Evolutionary conservation across 1,140 invertebrate genomes (phyloP).

Genomic region (Heliconius hermathena): DNA sequence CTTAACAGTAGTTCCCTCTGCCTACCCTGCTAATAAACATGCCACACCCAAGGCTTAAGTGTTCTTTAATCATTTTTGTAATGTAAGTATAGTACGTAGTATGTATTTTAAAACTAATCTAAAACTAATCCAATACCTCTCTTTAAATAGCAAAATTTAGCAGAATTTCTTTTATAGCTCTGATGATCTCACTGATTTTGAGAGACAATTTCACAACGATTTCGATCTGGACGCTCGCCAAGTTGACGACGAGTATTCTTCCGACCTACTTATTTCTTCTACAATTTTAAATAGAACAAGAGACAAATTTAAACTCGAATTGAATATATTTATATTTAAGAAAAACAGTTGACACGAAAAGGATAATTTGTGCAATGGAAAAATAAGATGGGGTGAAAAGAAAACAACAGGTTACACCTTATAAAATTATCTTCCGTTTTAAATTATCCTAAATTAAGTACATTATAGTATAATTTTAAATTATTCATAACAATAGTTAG

Average conservation of each 20-base stretch:
- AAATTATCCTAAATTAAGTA: conserved; percentile 77
- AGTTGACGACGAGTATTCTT: conserved; percentile 50
- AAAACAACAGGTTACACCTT: conserved; percentile 60
- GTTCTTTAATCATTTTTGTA: too few relatives aligned
- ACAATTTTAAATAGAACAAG: conserved; percentile 46
- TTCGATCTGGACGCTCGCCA: conserved; percentile 48
- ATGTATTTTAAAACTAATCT: too few relatives aligned
- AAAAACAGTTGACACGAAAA: neutral
- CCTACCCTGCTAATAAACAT: too few relatives aligned
- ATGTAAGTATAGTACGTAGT: too few relatives aligned
- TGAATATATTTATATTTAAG: conserved; percentile 22
- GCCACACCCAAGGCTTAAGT: too few relatives aligned
- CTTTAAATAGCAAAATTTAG: conserved; percentile 2
- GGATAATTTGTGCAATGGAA: neutral
- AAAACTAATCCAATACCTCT: neutral
- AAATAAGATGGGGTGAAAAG: conserved; percentile 30
- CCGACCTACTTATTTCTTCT: conserved; percentile 49
- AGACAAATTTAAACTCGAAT: conserved; percentile 30
- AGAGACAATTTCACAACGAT: conserved; percentile 44
- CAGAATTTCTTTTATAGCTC: conserved; percentile 5
- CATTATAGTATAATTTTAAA: conserved; percentile 74
- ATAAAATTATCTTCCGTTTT: conserved; percentile 78
- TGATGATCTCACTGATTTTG: conserved; percentile 38
- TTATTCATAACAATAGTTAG: conserved; percentile 77
- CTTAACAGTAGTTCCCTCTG: too few relatives aligned